Conservation (phyloP, 64 coral and sea anemone genomes). For the Pocillopora damicornis region DNA sequence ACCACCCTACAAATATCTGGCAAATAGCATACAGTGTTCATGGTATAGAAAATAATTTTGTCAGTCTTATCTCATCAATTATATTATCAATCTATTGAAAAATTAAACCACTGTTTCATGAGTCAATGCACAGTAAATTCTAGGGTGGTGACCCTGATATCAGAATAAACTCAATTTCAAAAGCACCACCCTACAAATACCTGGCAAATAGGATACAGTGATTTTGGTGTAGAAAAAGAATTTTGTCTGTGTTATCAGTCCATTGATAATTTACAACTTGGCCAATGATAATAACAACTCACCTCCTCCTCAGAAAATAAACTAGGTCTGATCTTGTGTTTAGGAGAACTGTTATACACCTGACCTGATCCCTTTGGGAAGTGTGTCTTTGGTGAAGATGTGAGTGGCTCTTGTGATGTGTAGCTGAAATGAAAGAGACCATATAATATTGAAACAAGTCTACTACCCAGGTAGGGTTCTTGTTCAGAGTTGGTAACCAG, state of each 20-base stretch:
- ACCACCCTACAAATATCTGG: not conserved
- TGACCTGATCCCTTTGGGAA: conserved; percentile 89
- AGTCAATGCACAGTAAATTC: not conserved
- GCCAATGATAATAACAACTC: not conserved
- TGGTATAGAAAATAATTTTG: no score
- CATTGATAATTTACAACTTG: no score
- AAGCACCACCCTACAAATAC: not conserved
- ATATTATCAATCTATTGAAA: not conserved
- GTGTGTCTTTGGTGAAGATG: conserved; percentile 62
- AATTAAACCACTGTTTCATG: no score
- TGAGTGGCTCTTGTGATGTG: conserved; percentile 56
- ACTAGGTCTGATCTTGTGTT: conserved; percentile 66
- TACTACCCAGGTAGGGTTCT: no score
- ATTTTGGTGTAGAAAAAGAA: no score
- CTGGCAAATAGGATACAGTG: not conserved
- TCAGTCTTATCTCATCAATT: not conserved
- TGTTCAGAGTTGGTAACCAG: no score
- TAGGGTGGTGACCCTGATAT: not conserved
- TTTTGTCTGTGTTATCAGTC: no score
- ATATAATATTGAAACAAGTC: not conserved
- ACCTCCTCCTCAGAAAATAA: conserved; percentile 87
- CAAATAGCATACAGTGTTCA: no score
- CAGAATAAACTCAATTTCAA: not conserved
- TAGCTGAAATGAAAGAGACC: conserved; percentile 53
- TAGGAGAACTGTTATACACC: conserved; percentile 56